phyloP scores from a whole-genome alignment of 2,113 vertebrate genomes.

The Tautogolabrus adspersus region DNA sequence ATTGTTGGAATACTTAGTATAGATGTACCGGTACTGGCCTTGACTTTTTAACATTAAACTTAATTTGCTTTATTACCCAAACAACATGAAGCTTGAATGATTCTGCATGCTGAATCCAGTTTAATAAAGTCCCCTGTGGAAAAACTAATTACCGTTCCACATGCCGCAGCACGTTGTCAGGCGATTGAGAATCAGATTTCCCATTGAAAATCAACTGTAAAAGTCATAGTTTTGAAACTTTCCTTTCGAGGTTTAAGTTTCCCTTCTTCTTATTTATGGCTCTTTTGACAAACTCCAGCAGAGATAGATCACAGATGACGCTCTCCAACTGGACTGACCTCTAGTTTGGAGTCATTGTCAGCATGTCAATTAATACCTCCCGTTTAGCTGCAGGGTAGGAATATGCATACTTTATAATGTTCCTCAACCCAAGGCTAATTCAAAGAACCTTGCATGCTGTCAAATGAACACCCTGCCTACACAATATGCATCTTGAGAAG shows the following conservation, averaged over 20 bases:
- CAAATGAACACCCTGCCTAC: constrained; percentile 12
- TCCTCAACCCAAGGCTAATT: constrained; percentile 32
- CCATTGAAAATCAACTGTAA: constrained; percentile 6
- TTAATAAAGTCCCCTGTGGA: background rate
- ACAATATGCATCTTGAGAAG: background rate
- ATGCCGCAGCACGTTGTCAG: constrained; percentile 8
- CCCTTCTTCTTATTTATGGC: constrained; percentile 19
- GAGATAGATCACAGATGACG: constrained; percentile 48
- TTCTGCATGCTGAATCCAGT: constrained; percentile 12
- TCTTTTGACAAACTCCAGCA: constrained; percentile 31
- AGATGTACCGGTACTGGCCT: constrained; percentile 1
- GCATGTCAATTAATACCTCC: constrained; percentile 56
- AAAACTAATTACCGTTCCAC: constrained; percentile 13
- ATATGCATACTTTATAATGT: constrained; percentile 22
- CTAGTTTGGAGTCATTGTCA: constrained; percentile 53
- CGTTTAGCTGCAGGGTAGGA: constrained; percentile 38
- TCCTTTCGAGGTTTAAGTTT: background rate
- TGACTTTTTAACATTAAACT: constrained; percentile 11
- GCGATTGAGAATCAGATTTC: background rate
- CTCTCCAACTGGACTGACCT: constrained; percentile 60
- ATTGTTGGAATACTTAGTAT: background rate
- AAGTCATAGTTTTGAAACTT: constrained; percentile 3
- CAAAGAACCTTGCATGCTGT: constrained; percentile 33
- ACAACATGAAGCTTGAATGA: constrained; percentile 10
- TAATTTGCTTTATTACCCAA: constrained; percentile 21